phyloP scores from a whole-genome alignment of 2,888 invertebrate genomes.

The Ditula angustiorana region DNA sequence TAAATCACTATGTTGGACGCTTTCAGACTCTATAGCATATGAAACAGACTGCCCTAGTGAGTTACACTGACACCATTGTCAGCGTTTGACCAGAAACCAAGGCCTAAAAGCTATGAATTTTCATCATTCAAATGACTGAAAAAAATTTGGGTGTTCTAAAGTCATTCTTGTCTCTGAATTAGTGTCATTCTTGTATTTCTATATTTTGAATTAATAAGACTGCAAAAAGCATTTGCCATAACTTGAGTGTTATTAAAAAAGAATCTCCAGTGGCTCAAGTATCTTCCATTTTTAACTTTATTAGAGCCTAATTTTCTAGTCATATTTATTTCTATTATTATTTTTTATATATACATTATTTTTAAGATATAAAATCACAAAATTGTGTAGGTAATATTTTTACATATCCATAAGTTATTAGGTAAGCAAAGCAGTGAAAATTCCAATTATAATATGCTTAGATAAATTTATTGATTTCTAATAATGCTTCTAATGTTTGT shows the following conservation, averaged over 20 bases:
- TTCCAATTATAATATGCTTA: slow-evolving; percentile 51
- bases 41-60: no score
- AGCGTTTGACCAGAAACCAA: no score
- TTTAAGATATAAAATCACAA: not conserved
- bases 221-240: no score
- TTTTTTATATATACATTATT: slow-evolving; percentile 4
- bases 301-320: slow-evolving; percentile 51
- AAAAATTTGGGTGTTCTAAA: no score
- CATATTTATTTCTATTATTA: slow-evolving; percentile 39
- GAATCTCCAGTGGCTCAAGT: slow-evolving; percentile 56
- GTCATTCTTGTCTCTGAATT: no score
- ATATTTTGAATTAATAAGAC: no score
- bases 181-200: no score
- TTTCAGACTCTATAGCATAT: no score
- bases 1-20: no score
- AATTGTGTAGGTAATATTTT: slow-evolving; percentile 44
- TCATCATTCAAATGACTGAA: no score
- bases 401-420: slow-evolving; percentile 44
- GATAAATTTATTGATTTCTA: slow-evolving; percentile 56
- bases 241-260: slow-evolving; percentile 2
- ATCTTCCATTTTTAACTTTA: slow-evolving; percentile 42
- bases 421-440: slow-evolving; percentile 44
- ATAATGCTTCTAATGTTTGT: slow-evolving; percentile 47
- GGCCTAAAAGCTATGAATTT: no score
- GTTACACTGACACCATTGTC: no score